Evolutionary conservation across 2,113 vertebrate species (phyloP), one percentile per base, ranked within the genome.

Genomic region (Poeciliopsis prolifica): DNA sequence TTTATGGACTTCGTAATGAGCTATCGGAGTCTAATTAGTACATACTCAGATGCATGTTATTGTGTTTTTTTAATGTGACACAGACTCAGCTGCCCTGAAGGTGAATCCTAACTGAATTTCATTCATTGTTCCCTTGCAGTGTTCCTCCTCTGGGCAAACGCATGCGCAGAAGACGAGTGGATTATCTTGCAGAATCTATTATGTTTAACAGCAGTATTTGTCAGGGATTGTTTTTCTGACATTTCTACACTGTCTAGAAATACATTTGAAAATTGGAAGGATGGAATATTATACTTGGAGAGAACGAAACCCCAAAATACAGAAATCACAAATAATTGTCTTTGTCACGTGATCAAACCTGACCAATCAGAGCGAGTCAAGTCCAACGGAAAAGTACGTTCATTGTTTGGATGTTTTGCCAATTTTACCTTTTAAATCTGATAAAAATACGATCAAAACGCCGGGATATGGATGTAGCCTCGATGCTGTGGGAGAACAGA

Each of bases 341-440:
- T 30, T 26, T 24, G 78, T 91, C 93, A 94, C 90, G 86, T 94
- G 93, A 65, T 65, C 37, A 26, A 33, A 1, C 0, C 22, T 70
- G 85, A 8, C 94, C 93, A 94, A 94, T 94, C 62, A 83, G 78
- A 83, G 61, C 5, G 15, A 74, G 68, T 68, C 78, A 82, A 74
- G 68, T 69, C 37, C 81, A 1, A 61, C 5, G 68, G 89, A 81
- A 73, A 89, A 87, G 78, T 77, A 85, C 86, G 77, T 73, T 12
- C 92, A 93, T 93, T 93, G 92, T 93, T 92, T 69, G 87, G 77
- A 63, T 77, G 63, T 88, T 90, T 74, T 73, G 24, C 60, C 67
- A 75, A 81, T 68, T 75, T 87, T 81, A 74, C 72, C 26, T 1
- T 5, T 33, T 67, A 64, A 82, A 42, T n/a, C 13, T 51, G 33